These are phyloP conservation scores for Cyprinodon diabolis DNA, from an alignment of 2,797 vertebrate genomes.

Conservation along the genomic window DNA sequence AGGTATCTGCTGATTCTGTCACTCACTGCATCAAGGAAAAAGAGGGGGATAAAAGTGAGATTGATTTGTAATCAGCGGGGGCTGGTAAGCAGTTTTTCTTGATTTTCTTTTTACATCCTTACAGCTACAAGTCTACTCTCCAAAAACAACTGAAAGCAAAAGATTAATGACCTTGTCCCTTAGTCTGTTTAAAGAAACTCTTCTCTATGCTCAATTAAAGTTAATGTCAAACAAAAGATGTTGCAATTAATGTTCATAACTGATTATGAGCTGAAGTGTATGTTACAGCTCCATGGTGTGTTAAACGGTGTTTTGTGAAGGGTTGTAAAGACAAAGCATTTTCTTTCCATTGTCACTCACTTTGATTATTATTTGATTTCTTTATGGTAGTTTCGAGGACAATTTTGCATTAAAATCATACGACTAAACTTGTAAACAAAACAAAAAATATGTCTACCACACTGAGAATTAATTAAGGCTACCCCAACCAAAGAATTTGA, in stretches of 20 bases:
- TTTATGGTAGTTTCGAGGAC: slow-evolving; percentile 36
- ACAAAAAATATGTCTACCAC: not conserved
- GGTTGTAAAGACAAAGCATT: slow-evolving; percentile 49
- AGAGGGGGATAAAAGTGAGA: slow-evolving; percentile 1
- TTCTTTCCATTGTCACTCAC: slow-evolving; percentile 47
- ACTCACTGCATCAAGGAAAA: slow-evolving; percentile 32
- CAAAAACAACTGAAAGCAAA: slow-evolving; percentile 30
- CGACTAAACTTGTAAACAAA: not conserved
- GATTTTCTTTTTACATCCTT: not conserved
- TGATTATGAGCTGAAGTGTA: slow-evolving; percentile 65
- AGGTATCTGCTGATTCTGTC: slow-evolving; percentile 36
- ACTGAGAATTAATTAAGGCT: not conserved
- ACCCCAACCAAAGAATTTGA: slow-evolving; percentile 24
- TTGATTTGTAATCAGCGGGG: slow-evolving; percentile 35
- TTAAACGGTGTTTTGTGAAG: slow-evolving; percentile 74
- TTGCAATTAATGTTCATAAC: slow-evolving; percentile 77
- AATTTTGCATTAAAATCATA: slow-evolving; percentile 16
- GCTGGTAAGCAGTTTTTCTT: not conserved
- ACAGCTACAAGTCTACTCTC: slow-evolving; percentile 6
- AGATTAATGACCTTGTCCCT: slow-evolving; percentile 37
- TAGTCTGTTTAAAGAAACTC: slow-evolving; percentile 37
- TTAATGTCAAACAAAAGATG: slow-evolving; percentile 72
- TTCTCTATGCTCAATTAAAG: slow-evolving; percentile 72
- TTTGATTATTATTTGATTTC: slow-evolving; percentile 50
- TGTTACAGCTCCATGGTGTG: slow-evolving; percentile 70